phyloP scores from a whole-genome alignment of 2,888 invertebrate species.

The Amphipyra tragopoginis region DNA sequence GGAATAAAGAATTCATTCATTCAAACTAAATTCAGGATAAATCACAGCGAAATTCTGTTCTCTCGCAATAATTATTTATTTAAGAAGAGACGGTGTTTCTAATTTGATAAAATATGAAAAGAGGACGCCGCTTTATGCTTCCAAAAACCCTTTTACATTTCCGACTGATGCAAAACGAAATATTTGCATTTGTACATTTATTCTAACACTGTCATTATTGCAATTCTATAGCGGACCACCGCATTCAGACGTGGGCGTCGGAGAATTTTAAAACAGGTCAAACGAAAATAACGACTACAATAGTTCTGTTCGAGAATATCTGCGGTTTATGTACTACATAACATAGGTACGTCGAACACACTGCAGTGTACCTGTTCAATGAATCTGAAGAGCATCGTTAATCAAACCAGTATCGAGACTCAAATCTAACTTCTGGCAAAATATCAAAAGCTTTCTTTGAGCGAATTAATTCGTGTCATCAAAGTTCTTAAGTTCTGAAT shows the following conservation, averaged over 20 bases:
- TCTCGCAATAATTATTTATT: too few relatives aligned
- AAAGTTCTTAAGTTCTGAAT: slow-evolving; percentile 26
- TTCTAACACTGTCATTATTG: slow-evolving; percentile 8
- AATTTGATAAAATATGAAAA: too few relatives aligned
- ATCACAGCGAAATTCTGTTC: too few relatives aligned
- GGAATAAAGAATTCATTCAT: too few relatives aligned
- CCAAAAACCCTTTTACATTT: too few relatives aligned
- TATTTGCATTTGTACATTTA: neutral
- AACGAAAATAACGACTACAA: slow-evolving; percentile 61
- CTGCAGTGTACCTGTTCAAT: neutral
- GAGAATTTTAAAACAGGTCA: slow-evolving; percentile 62
- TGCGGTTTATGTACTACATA: slow-evolving; percentile 15
- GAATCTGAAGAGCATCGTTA: slow-evolving; percentile 4
- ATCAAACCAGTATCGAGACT: slow-evolving; percentile 14
- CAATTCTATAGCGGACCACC: slow-evolving; percentile 21
- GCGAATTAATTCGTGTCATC: slow-evolving; percentile 25
- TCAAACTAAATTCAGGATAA: too few relatives aligned
- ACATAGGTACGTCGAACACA: neutral
- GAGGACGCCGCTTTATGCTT: too few relatives aligned
- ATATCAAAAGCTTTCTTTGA: slow-evolving; percentile 11
- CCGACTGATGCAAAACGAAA: too few relatives aligned
- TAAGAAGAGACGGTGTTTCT: too few relatives aligned
- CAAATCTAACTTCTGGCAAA: slow-evolving; percentile 27
- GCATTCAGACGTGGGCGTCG: slow-evolving; percentile 44
- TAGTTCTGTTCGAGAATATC: slow-evolving; percentile 21